Percentiles rank a stretch among this genome's conserved stretches.
These are phyloP conservation scores for Drosophila nigrodunni DNA, from an alignment of 1,140 invertebrate genomes.

Conservation along the genomic window DNA sequence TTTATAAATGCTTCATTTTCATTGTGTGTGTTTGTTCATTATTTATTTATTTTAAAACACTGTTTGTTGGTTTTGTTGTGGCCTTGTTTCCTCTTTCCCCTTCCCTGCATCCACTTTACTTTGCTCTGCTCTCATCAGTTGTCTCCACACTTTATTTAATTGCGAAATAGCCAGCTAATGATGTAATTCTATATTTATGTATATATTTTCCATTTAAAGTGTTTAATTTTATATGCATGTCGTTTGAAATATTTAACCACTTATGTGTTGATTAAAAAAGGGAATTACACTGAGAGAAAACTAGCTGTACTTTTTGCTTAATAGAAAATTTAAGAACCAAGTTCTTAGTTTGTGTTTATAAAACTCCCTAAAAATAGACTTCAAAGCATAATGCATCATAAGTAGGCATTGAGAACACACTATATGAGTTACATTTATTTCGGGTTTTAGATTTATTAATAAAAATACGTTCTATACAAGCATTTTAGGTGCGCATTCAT, in stretches of 20 bases:
- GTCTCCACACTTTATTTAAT: slow-evolving; percentile 39
- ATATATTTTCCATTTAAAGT: slow-evolving; percentile 45
- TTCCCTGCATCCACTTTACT: background rate
- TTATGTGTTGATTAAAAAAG: background rate
- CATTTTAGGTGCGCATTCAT: slow-evolving; percentile 16
- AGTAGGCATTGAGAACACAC: slow-evolving; percentile 24
- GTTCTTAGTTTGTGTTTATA: no score
- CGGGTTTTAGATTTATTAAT: slow-evolving; percentile 30
- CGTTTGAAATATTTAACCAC: background rate
- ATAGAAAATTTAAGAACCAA: background rate
- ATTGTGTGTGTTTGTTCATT: slow-evolving; percentile 54
- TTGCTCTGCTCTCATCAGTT: slow-evolving; percentile 3
- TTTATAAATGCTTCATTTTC: slow-evolving; percentile 70
- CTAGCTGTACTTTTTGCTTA: background rate
- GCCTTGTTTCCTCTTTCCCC: background rate
- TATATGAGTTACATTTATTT: slow-evolving; percentile 30
- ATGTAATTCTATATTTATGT: slow-evolving; percentile 69
- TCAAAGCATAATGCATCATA: background rate
- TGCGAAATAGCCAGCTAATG: slow-evolving; percentile 62
- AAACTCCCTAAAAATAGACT: background rate
- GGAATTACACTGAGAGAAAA: background rate
- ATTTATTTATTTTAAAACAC: slow-evolving; percentile 64
- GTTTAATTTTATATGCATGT: slow-evolving; percentile 14
- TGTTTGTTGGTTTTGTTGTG: slow-evolving; percentile 16
- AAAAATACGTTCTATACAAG: slow-evolving; percentile 21